phyloP scores from a whole-genome alignment of 2,113 vertebrate species.

The Crotalus helleri region DNA sequence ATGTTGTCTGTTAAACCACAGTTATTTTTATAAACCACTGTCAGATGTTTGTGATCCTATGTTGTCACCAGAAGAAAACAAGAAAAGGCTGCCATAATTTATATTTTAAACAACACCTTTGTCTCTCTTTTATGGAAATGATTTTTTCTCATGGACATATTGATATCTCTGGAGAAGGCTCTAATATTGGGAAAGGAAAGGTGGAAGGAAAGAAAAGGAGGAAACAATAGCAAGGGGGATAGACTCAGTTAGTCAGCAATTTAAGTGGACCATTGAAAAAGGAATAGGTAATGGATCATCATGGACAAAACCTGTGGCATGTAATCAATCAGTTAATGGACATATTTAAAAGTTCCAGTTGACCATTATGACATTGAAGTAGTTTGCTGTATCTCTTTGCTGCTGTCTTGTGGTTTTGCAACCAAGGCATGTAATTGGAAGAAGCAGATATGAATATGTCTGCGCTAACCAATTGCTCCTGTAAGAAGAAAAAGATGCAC shows the following conservation, averaged over 20 bases:
- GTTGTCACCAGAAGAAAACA: too few species aligned
- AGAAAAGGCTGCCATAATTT: too few species aligned
- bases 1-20: too few species aligned
- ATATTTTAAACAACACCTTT: neutral
- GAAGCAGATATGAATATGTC: neutral
- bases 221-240: neutral
- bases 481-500: neutral
- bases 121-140: neutral
- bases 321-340: neutral
- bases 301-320: neutral
- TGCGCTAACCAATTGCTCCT: neutral
- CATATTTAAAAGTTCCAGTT: neutral
- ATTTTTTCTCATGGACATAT: neutral
- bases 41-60: too few species aligned
- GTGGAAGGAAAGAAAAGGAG: neutral
- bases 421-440: neutral
- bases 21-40: too few species aligned
- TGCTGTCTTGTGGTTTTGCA: neutral
- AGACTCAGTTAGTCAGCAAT: neutral
- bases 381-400: neutral
- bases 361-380: neutral
- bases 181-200: neutral
- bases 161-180: neutral
- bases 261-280: neutral
- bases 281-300: neutral